Evolutionary conservation across 2,888 invertebrate genomes (phyloP), one percentile per base, ranked within the genome.

Genomic region (Halictus ligatus): DNA sequence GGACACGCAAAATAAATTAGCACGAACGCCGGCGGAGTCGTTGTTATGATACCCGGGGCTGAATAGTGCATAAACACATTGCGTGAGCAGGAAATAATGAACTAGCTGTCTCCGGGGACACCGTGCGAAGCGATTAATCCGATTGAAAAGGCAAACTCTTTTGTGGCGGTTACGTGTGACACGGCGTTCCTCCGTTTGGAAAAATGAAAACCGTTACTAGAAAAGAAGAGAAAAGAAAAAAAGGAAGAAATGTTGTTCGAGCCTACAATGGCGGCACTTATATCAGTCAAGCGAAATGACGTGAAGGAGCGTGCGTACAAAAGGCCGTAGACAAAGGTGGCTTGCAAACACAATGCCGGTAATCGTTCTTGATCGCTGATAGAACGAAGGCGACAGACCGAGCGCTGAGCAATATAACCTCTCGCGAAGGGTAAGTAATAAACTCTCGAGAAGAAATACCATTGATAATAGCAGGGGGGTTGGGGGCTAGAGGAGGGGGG

Each of bases 261-360:
- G 78, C 74, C 71, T 84, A 88, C 81, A 90, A 90, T 86, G 76
- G 79, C 40, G 74, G 88, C 88, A 89, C 87, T 89, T 89, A 89
- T 88, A 89, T 89, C 91, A 91, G 91, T 92, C 92, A 89, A 88
- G 84, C 82, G 85, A 87, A 90, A 90, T 91, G 92, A 92, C 92
- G 89, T 89, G 90, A 92, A 92, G 88, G 91, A 91, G 91, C 84
- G 75, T 75, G 82, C 84, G 69, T 81, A 83, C 86, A 89, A 89
- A 85, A 86, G 86, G 81, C 82, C 83, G 82, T 83, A 87, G 90
- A 92, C 92, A 92, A 91, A 90, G 85, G 89, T 80, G 83, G 82
- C 78, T 83, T 78, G 84, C 81, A 77, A 87, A 84, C 88, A 90
- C 87, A 88, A 89, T 87, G 83, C 80, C 78, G 82, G 80, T 89